Evolutionary conservation across 2,888 invertebrate species (phyloP), one percentile per base, ranked within the genome.

Genomic region (Drosophila kambysellisi): DNA sequence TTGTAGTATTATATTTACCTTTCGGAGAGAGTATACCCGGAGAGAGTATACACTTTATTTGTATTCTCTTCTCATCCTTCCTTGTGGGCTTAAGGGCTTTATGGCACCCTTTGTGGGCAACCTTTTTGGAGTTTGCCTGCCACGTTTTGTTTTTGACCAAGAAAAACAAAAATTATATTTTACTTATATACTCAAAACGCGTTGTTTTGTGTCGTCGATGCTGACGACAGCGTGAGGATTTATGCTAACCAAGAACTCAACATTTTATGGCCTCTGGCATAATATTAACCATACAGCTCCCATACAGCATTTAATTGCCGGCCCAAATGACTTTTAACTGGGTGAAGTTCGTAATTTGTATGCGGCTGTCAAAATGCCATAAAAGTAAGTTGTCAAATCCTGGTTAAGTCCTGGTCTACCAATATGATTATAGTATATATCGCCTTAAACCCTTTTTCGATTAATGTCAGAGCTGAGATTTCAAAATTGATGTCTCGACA

Each of bases 171-270:
- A 30, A 39, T 20, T 35, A 68, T 80, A 71, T 81, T 67, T 76
- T 64, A 71, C 64, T 66, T 59, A 57, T 66, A 70, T 62, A 52
- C 69, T 59, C 48, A n/a, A 52, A 73, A 59, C 37, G 54, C 56
- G 65, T 54, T 70, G 69, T 25, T 35, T 57, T 76, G 63, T 62
- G 72, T 65, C 69, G 68, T 57, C 70, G 70, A 71, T 80, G 71
- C 61, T 76, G 86, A 76, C 69, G 87, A 82, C 83, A 80, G 61
- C 73, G 33, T 70, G 56, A 81, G 66, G 88, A 90, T 87, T 89
- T 78, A 90, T 81, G 90, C 9, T 11, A 35, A 32, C 35, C 63
- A 46, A 46, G 35, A 86, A 76, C 72, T 68, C 76, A 72, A 79
- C 79, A 76, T 81, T 89, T 81, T 77, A 89, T 77, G 51, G 68